Conservation (phyloP, 2,113 vertebrate species). For the Eubucco bourcierii region DNA sequence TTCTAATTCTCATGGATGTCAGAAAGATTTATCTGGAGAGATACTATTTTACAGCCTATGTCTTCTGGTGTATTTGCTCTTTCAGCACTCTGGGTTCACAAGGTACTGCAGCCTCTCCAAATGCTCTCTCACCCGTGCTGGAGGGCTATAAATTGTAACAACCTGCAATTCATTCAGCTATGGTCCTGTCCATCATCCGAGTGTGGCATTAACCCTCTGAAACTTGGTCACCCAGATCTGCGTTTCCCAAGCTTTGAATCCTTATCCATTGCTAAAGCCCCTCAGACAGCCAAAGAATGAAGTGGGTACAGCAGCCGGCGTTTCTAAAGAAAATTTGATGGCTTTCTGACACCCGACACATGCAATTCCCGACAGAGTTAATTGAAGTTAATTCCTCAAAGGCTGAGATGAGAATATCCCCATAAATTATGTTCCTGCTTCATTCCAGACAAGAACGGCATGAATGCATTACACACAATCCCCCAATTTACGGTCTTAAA, state of each 20-base stretch:
- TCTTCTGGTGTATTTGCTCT: not conserved
- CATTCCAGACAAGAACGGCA: constrained; percentile 12
- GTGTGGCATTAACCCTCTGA: constrained; percentile 10
- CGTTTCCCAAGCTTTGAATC: constrained; percentile 45
- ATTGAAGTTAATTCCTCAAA: constrained; percentile 68
- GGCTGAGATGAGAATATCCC: constrained; percentile 63
- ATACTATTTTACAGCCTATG: not conserved
- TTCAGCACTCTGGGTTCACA: not conserved
- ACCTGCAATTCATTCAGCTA: not conserved
- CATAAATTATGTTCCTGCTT: constrained; percentile 59
- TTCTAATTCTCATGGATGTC: not conserved
- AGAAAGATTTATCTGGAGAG: constrained; percentile 19
- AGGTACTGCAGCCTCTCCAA: not conserved
- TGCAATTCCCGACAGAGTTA: constrained; percentile 57
- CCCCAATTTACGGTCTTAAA: constrained; percentile 29
- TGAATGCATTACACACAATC: constrained; percentile 40
- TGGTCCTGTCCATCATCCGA: not conserved
- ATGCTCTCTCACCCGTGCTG: not conserved
- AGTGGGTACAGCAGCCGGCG: not conserved
- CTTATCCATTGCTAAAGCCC: constrained; percentile 16
- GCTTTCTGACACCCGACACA: constrained; percentile 39
- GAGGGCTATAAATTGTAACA: not conserved
- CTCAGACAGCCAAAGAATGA: constrained; percentile 31
- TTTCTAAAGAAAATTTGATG: constrained; percentile 54
- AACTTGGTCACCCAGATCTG: constrained; percentile 35